These are phyloP conservation scores for Tenualosa thibaudeaui DNA, from an alignment of 2,797 vertebrate genomes.

Conservation along the genomic window DNA sequence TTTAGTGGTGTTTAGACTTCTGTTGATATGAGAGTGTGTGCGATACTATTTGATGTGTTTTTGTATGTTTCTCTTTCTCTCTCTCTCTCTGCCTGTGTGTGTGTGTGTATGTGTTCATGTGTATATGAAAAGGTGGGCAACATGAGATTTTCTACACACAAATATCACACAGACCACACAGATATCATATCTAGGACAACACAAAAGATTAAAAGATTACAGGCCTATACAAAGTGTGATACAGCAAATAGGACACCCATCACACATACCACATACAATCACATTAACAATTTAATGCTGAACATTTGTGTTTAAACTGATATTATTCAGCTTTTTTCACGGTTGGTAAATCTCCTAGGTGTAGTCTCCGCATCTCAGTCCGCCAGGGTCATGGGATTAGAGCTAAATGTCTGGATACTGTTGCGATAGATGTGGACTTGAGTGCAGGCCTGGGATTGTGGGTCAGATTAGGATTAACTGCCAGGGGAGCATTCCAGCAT, in stretches of 20 bases:
- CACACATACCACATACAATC: background rate
- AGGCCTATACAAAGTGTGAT: background rate
- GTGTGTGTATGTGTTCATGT: background rate
- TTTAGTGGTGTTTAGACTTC: too few relatives aligned
- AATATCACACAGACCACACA: background rate
- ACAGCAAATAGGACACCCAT: background rate
- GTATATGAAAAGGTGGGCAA: background rate
- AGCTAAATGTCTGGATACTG: background rate
- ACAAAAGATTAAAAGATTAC: too few relatives aligned
- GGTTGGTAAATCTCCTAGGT: background rate
- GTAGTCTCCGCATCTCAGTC: background rate
- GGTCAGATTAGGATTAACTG: conserved; percentile 17
- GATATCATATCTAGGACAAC: background rate
- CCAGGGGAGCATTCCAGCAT: background rate
- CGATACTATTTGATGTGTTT: too few relatives aligned
- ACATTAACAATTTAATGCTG: background rate
- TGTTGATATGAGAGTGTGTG: too few relatives aligned
- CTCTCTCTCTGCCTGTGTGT: background rate
- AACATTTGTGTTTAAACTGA: background rate
- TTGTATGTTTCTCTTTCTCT: background rate
- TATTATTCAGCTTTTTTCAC: background rate
- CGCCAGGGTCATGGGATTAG: background rate
- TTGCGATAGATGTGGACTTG: background rate
- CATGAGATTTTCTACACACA: background rate
- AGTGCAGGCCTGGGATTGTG: background rate